phyloP scores from a whole-genome alignment of 2,797 vertebrate species.

The Taenioides sp. region DNA sequence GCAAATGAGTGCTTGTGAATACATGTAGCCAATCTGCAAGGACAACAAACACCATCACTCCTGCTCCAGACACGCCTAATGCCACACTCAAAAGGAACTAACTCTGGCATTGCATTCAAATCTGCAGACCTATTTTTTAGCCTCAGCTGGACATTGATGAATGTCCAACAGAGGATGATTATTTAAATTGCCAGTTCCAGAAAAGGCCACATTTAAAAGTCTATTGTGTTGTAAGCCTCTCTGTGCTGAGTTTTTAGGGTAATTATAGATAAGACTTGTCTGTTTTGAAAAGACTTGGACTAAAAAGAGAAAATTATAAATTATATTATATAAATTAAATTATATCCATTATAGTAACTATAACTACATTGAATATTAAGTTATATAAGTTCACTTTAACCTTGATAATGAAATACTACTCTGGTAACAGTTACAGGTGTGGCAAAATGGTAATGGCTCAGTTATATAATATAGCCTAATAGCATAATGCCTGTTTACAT shows the following conservation, averaged over 20 bases:
- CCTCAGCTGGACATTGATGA: background rate
- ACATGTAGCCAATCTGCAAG: constrained; percentile 9
- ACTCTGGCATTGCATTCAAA: constrained; percentile 6
- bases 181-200: background rate
- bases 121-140: background rate
- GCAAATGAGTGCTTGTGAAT: constrained; percentile 8
- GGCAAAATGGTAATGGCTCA: background rate
- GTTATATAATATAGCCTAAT: background rate
- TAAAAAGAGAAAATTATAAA: background rate
- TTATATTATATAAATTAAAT: background rate
- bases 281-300: background rate
- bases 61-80: background rate
- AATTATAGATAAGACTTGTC: constrained; percentile 3
- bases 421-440: background rate
- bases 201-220: background rate
- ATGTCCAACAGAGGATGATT: constrained; percentile 6
- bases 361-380: background rate
- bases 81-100: background rate
- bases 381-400: background rate
- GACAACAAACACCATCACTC: constrained; percentile 2
- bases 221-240: background rate
- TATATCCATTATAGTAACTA: background rate
- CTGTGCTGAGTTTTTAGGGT: constrained; percentile 2
- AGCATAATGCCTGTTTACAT: background rate
- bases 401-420: background rate